A percentile compares a stretch with the other conserved stretches of the same genome.
These are phyloP conservation scores for Ispidina picta DNA, from an alignment of 2,797 vertebrate species.

Conservation along the genomic window DNA sequence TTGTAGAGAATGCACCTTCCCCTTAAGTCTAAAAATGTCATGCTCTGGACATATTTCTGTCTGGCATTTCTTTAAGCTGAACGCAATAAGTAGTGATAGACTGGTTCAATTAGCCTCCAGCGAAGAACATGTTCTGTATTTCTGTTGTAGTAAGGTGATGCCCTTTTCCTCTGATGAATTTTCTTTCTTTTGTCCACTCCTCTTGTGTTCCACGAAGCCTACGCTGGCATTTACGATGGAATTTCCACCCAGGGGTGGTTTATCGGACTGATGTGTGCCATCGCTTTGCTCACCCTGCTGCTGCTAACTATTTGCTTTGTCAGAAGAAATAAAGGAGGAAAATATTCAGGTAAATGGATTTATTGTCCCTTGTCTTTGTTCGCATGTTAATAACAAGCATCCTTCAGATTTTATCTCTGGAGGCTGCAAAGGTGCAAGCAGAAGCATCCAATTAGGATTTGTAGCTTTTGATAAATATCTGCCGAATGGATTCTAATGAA, in stretches of 20 bases:
- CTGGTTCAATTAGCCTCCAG: background rate
- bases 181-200: background rate
- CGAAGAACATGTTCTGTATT: background rate
- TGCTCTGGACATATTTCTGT: background rate
- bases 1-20: background rate
- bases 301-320: conserved; percentile 94
- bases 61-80: background rate
- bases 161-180: background rate
- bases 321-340: conserved; percentile 96
- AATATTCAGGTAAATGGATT: conserved; percentile 91
- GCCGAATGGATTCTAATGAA: background rate
- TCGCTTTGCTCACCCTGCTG: conserved; percentile 91
- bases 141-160: background rate
- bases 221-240: conserved; percentile 87
- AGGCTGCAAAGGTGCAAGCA: background rate
- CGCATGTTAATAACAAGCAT: conserved; percentile 19
- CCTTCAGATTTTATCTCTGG: conserved; percentile 14
- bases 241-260: conserved; percentile 98
- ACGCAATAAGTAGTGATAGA: background rate
- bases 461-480: conserved; percentile 36
- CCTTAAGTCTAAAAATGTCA: background rate
- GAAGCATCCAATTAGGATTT: conserved; percentile 52
- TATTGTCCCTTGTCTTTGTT: background rate
- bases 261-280: conserved; percentile 94
- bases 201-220: conserved; percentile 77